Evolutionary conservation across 1,140 invertebrate genomes (phyloP).

Genomic region (Atta cephalotes): DNA sequence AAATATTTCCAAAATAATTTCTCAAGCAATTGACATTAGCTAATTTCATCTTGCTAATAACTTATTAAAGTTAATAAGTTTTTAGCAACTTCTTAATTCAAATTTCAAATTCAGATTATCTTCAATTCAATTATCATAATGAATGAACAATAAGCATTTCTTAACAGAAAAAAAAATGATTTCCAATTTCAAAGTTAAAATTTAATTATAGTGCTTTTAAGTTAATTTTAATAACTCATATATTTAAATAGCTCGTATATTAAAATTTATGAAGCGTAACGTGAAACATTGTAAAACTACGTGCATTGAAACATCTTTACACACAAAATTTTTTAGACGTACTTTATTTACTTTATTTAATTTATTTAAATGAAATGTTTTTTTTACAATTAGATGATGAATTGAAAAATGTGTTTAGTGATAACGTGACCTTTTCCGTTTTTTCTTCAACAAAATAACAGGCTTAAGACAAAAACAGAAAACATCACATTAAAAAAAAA

Average conservation of each 20-base stretch:
- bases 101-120: neutral
- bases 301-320: neutral
- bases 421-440: neutral
- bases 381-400: neutral
- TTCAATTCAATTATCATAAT: constrained; percentile 12
- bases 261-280: neutral
- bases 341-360: neutral
- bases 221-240: neutral
- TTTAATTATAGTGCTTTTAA: neutral
- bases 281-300: neutral
- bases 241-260: neutral
- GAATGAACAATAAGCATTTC: constrained; percentile 18
- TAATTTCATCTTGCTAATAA: constrained; percentile 6
- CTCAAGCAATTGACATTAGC: neutral
- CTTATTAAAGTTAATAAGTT: neutral
- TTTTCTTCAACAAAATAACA: constrained; percentile 30
- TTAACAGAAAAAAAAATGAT: neutral
- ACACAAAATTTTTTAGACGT: neutral
- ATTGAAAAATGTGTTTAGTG: neutral
- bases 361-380: neutral
- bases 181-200: neutral
- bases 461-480: constrained; percentile 39
- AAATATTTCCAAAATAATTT: constrained; percentile 12
- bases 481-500: constrained; percentile 44
- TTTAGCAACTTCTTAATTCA: neutral